These are phyloP conservation scores for Andricus quercusramuli DNA, from an alignment of 2,888 invertebrate species.

Conservation along the genomic window DNA sequence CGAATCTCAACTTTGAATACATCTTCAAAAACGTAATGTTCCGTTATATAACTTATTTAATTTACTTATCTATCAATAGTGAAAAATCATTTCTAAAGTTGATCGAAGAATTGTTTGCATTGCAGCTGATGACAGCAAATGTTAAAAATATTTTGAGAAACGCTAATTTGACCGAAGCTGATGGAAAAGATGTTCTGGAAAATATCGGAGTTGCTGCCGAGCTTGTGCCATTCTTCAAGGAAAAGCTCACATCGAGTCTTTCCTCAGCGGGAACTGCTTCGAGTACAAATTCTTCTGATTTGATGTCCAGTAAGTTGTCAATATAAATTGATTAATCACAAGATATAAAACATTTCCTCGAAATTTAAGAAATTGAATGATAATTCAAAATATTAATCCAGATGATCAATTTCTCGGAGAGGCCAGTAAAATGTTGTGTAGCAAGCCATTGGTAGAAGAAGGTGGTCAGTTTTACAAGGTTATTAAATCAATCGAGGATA, in stretches of 20 bases:
- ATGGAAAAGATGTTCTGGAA: constrained; percentile 78
- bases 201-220: constrained; percentile 78
- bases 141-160: constrained; percentile 79
- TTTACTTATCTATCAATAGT: background rate
- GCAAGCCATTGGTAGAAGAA: constrained; percentile 80
- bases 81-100: background rate
- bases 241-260: constrained; percentile 62
- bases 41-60: background rate
- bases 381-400: constrained; percentile 58
- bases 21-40: constrained; percentile 68
- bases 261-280: constrained; percentile 38
- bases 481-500: constrained; percentile 79
- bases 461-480: constrained; percentile 78
- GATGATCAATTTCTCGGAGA: constrained; percentile 80
- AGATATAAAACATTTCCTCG: background rate
- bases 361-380: constrained; percentile 9
- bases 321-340: background rate
- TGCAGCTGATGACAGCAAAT: constrained; percentile 79
- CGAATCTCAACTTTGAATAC: constrained; percentile 78
- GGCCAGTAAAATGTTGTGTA: constrained; percentile 83
- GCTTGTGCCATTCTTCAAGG: constrained; percentile 78
- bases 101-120: constrained; percentile 21
- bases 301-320: constrained; percentile 59
- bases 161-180: constrained; percentile 79
- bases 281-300: constrained; percentile 41